These are phyloP conservation scores for Amblyopsis hoosieri DNA, from an alignment of 2,797 vertebrate species.

Conservation along the genomic window DNA sequence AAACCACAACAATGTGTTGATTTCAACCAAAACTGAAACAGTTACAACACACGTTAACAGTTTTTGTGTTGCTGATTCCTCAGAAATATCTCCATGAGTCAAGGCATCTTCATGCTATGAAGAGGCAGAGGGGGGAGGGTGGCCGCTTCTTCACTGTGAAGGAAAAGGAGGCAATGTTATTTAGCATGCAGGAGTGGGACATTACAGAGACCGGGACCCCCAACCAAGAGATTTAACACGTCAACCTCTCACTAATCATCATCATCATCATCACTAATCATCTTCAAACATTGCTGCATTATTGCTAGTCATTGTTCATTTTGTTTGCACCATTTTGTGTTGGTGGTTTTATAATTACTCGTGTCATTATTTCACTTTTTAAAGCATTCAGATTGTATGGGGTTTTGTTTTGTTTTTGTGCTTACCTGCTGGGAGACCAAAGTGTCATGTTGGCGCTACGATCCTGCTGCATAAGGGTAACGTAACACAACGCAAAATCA, in stretches of 20 bases:
- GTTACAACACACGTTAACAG: too few species aligned
- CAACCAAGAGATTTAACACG: not conserved
- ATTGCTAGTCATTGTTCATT: too few species aligned
- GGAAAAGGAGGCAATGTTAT: conserved; percentile 85
- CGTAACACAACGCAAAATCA: too few species aligned
- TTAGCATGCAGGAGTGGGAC: too few species aligned
- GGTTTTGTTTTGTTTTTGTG: not conserved
- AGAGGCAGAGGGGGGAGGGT: conserved; percentile 93
- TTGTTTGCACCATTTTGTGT: too few species aligned
- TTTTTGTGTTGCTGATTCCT: not conserved
- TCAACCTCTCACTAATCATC: not conserved
- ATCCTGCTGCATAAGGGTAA: not conserved
- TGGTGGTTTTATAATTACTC: too few species aligned
- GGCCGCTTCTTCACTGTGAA: conserved; percentile 96
- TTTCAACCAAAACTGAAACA: not conserved
- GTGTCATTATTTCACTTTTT: not conserved
- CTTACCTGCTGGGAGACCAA: not conserved
- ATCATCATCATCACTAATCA: not conserved
- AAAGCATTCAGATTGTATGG: too few species aligned
- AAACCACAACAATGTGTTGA: not conserved
- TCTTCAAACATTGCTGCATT: too few species aligned
- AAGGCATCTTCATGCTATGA: conserved; percentile 95
- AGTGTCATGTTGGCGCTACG: not conserved
- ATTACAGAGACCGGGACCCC: too few species aligned
- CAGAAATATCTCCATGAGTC: conserved; percentile 99